These are phyloP conservation scores for Brachionus calyciflorus DNA, from an alignment of 1,140 invertebrate genomes.

Conservation along the genomic window DNA sequence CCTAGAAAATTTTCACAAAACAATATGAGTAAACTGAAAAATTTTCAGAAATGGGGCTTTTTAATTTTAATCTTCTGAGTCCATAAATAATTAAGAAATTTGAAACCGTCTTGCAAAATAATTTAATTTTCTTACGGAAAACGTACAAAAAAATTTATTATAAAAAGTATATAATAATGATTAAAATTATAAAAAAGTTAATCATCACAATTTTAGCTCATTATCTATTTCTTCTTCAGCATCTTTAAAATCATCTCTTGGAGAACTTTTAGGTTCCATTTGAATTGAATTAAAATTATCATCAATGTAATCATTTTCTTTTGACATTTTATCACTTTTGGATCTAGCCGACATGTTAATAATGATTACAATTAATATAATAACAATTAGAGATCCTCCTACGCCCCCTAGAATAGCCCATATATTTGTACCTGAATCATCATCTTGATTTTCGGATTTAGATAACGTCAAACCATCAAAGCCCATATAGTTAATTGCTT, in stretches of 20 bases:
- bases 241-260: background rate
- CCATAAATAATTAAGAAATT: too few relatives aligned
- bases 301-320: slow-evolving; percentile 26
- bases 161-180: too few relatives aligned
- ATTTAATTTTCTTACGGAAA: too few relatives aligned
- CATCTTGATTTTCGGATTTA: background rate
- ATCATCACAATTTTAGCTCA: background rate
- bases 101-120: too few relatives aligned
- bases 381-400: background rate
- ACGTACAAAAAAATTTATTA: too few relatives aligned
- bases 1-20: too few relatives aligned
- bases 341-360: too few relatives aligned
- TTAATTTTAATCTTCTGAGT: too few relatives aligned
- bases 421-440: background rate
- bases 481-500: background rate
- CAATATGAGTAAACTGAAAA: too few relatives aligned
- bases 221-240: background rate
- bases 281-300: slow-evolving; percentile 3
- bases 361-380: background rate
- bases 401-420: background rate
- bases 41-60: too few relatives aligned
- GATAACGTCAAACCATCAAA: background rate
- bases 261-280: background rate
- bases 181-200: too few relatives aligned
- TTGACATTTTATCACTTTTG: background rate